phyloP scores from a whole-genome alignment of 2,113 vertebrate species.

The Caranx melampygus region DNA sequence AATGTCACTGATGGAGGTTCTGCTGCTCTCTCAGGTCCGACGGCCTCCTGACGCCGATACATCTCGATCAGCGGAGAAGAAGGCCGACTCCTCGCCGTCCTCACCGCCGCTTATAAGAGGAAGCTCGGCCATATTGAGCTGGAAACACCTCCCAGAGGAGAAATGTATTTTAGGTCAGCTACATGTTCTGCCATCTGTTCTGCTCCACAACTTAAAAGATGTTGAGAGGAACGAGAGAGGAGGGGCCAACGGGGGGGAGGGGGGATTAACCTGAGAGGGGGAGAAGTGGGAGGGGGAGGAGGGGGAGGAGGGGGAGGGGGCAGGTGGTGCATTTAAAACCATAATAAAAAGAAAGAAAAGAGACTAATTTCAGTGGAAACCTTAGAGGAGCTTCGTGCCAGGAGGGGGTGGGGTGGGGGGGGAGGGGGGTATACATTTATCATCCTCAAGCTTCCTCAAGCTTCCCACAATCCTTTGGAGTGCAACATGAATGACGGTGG shows the following conservation, averaged over 20 bases:
- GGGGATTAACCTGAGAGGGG: slow-evolving; percentile 42
- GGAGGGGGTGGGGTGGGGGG: slow-evolving; percentile 14
- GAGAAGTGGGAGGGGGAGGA: not conserved
- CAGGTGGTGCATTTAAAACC: slow-evolving; percentile 15
- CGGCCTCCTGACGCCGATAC: slow-evolving; percentile 27
- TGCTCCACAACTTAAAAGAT: slow-evolving; percentile 67
- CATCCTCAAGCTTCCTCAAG: slow-evolving; percentile 65
- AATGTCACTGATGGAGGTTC: slow-evolving; percentile 43
- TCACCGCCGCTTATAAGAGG: slow-evolving; percentile 43
- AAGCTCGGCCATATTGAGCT: slow-evolving; percentile 63
- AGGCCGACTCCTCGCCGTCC: slow-evolving; percentile 43
- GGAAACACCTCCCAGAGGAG: slow-evolving; percentile 70
- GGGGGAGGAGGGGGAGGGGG: not conserved
- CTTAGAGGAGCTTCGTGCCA: slow-evolving; percentile 34
- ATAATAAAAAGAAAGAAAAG: slow-evolving; percentile 6
- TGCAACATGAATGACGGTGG: slow-evolving; percentile 65
- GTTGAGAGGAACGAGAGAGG: slow-evolving; percentile 38
- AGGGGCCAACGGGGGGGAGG: slow-evolving; percentile 27
- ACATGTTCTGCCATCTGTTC: slow-evolving; percentile 81
- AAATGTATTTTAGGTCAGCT: slow-evolving; percentile 79
- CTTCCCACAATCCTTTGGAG: slow-evolving; percentile 73
- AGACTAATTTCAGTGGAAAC: slow-evolving; percentile 28
- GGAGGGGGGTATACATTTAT: slow-evolving; percentile 64
- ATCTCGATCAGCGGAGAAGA: slow-evolving; percentile 33
- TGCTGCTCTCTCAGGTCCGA: slow-evolving; percentile 3